phyloP scores from a whole-genome alignment of 2,797 vertebrate genomes.

The Brachymystax lenok region DNA sequence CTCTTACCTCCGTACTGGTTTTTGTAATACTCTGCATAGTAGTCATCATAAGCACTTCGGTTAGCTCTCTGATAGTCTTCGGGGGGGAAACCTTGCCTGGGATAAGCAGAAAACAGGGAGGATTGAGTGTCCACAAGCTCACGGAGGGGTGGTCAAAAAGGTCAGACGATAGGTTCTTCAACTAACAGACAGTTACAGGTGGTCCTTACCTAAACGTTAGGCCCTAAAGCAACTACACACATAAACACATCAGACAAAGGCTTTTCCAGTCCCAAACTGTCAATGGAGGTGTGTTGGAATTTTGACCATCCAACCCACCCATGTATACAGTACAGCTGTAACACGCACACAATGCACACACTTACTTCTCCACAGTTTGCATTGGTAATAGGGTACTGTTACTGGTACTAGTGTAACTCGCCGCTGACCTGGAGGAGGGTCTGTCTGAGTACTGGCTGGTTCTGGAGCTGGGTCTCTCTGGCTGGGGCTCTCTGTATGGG shows the following conservation, averaged over 20 bases:
- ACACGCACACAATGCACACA: slow-evolving; percentile 7
- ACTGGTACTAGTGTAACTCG: neutral
- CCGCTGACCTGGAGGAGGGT: slow-evolving; percentile 83
- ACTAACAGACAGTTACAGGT: neutral
- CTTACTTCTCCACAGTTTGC: neutral
- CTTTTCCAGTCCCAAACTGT: neutral
- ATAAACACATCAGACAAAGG: neutral
- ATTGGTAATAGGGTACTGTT: neutral
- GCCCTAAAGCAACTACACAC: neutral
- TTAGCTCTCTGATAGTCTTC: slow-evolving; percentile 84
- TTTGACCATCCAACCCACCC: neutral
- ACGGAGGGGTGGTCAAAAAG: no score
- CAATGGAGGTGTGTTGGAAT: neutral
- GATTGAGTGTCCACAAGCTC: no score
- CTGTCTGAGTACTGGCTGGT: slow-evolving; percentile 93
- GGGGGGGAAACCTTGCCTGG: slow-evolving; percentile 83
- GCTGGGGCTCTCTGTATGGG: slow-evolving; percentile 78
- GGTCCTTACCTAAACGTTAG: neutral
- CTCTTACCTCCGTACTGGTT: slow-evolving; percentile 82
- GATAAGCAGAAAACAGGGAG: slow-evolving; percentile 29
- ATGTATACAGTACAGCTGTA: neutral
- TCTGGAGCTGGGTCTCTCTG: slow-evolving; percentile 91
- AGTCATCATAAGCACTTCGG: slow-evolving; percentile 85
- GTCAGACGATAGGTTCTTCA: neutral
- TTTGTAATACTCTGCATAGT: slow-evolving; percentile 85